Base-by-base conservation (phyloP, 2,113 vertebrate genomes). In the Tupaia tana region DNA sequence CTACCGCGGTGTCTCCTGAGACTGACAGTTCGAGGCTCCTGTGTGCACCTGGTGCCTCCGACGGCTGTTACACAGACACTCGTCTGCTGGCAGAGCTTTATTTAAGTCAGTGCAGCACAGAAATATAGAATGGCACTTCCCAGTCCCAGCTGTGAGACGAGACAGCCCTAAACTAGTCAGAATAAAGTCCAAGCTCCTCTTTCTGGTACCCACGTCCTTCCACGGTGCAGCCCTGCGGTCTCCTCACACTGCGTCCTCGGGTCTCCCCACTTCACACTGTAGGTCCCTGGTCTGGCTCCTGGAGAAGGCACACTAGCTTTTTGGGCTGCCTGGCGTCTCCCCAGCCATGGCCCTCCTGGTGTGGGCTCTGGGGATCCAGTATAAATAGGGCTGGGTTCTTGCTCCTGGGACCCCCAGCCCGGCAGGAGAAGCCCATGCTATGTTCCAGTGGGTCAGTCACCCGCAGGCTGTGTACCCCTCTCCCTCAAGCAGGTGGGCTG, bases 61-160 rank as follows among this genome's bases (percentile, higher is more conserved):
- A 43, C 5, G 43, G 43, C 43, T 43, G 43, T 1, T 8, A 29
- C 9, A 20, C 10, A 12, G 71, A 77, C 43, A 29, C 54, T 10
- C n/a, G 0, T 59, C 77, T 22, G 70, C 77, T 54, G 56, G 96
- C 93, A 97, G 96, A 56, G 27, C 81, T 81, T 87, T 12, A 92
- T 89, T 97, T 97, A 97, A 71, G 73, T 86, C 93, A 90, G 97
- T 14, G 79, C 20, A 34, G 81, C 73, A 59, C 91, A 66, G 95
- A 96, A 96, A 96, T 95, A 96, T 27, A 79, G 82, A 96, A 89
- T 95, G 92, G 93, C 97, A 97, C 97, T 97, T 95, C 94, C 79
- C 92, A 52, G 96, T 97, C 96, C 97, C 79, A 96, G 91, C 93
- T 71, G 18, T 87, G 89, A 89, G 80, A 89, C n/a, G 83, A 52